phyloP scores from a whole-genome alignment of 2,888 invertebrate genomes.

The Drosophila neonasuta region DNA sequence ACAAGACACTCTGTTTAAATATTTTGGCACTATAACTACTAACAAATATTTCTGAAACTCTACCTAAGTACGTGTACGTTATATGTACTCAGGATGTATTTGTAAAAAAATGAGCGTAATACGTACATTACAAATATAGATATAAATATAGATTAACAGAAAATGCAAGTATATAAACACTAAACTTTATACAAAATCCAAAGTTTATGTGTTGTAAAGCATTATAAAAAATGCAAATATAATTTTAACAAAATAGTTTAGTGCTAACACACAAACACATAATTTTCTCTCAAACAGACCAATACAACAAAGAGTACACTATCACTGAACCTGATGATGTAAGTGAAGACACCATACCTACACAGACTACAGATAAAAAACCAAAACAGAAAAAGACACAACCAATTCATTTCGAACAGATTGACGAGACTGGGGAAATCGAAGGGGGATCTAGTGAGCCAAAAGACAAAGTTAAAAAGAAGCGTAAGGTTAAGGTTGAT shows the following conservation, averaged over 20 bases:
- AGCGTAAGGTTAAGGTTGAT: conserved; percentile 75
- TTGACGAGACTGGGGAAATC: conserved; percentile 77
- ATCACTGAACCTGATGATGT: conserved; percentile 82
- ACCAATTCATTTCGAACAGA: conserved; percentile 70
- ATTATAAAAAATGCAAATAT: conserved; percentile 74
- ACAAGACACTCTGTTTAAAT: conserved; percentile 34
- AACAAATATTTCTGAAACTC: conserved; percentile 45
- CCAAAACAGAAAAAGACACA: conserved; percentile 74
- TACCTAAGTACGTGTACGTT: conserved; percentile 42
- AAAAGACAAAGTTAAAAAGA: conserved; percentile 66
- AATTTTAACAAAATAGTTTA: conserved; percentile 69
- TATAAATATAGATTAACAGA: conserved; percentile 46
- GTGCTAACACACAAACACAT: conserved; percentile 71
- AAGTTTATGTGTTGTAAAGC: conserved; percentile 67
- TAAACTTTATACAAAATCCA: conserved; percentile 42
- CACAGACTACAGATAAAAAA: conserved; percentile 74
- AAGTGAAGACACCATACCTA: conserved; percentile 79
- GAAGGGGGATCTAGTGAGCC: conserved; percentile 52
- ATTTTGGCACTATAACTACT: conserved; percentile 49
- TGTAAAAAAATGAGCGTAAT: conserved; percentile 31
- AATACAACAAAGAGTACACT: conserved; percentile 81
- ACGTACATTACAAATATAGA: conserved; percentile 38
- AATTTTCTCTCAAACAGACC: conserved; percentile 78
- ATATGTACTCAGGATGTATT: conserved; percentile 39
- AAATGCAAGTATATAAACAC: conserved; percentile 57